Evolutionary conservation across 2,797 vertebrate genomes (phyloP).

Genomic region (Myiothlypis chrysogaster): DNA sequence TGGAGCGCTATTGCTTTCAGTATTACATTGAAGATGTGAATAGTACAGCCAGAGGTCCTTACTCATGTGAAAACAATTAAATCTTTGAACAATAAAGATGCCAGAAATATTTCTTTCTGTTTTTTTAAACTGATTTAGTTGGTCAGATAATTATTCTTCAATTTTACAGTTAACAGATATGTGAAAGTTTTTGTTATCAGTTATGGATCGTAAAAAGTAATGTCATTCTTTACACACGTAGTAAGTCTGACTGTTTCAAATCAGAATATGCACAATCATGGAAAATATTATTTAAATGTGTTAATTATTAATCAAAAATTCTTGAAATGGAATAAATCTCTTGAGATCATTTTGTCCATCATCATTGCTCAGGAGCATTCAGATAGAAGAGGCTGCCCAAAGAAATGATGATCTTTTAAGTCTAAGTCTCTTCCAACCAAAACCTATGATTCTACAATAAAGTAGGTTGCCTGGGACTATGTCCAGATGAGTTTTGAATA

Average conservation of each 20-base stretch:
- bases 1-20: background rate
- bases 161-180: background rate
- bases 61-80: background rate
- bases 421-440: background rate
- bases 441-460: background rate
- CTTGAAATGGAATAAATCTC: background rate
- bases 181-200: background rate
- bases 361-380: background rate
- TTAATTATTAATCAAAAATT: background rate
- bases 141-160: background rate
- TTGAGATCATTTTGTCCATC: background rate
- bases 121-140: background rate
- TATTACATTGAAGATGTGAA: background rate
- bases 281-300: background rate
- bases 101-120: background rate
- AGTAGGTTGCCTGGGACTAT: accelerated
- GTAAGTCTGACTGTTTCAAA: background rate
- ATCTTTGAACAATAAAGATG: background rate
- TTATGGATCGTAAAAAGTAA: background rate
- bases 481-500: background rate
- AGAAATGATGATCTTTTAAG: background rate
- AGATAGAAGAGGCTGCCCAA: background rate
- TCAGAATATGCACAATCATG: background rate
- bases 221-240: background rate
- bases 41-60: background rate